These are phyloP conservation scores for Phaenicophaeus curvirostris DNA, from an alignment of 2,797 vertebrate genomes.

Conservation along the genomic window DNA sequence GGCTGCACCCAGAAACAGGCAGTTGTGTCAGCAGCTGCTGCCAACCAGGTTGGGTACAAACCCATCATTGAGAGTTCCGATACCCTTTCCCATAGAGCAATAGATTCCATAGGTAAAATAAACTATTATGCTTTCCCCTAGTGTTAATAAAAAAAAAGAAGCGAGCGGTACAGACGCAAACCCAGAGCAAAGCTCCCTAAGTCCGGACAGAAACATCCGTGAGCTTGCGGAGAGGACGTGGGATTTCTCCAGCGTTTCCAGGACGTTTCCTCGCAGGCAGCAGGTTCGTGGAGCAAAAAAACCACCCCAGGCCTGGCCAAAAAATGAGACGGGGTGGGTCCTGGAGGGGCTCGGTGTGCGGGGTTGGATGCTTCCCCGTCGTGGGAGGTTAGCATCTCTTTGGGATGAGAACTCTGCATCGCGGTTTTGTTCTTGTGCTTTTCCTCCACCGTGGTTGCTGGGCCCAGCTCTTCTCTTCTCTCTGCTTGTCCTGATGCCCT, in stretches of 20 bases:
- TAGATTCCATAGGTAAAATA: constrained; percentile 83
- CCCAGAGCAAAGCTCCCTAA: constrained; percentile 49
- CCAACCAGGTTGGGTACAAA: constrained; percentile 67
- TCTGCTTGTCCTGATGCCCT: neutral
- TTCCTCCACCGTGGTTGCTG: neutral
- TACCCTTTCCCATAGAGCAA: constrained; percentile 79
- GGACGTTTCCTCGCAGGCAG: neutral
- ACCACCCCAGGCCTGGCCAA: neutral
- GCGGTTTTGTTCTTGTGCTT: constrained; percentile 63
- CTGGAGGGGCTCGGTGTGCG: neutral
- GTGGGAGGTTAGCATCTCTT: constrained; percentile 37
- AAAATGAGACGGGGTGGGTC: neutral
- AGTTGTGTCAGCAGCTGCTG: constrained; percentile 45
- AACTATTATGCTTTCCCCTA: constrained; percentile 80
- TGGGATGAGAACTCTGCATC: neutral
- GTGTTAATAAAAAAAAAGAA: constrained; percentile 61
- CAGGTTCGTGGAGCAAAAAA: neutral
- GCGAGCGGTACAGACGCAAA: constrained; percentile 73
- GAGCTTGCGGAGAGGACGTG: constrained; percentile 29
- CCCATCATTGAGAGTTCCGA: constrained; percentile 75
- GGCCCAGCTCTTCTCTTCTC: neutral
- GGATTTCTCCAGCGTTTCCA: neutral
- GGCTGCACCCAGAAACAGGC: constrained; percentile 77
- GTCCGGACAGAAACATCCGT: constrained; percentile 41
- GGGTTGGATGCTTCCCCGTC: neutral